phyloP scores from a whole-genome alignment of 2,888 invertebrate genomes.

The Philhelius pedissequus region DNA sequence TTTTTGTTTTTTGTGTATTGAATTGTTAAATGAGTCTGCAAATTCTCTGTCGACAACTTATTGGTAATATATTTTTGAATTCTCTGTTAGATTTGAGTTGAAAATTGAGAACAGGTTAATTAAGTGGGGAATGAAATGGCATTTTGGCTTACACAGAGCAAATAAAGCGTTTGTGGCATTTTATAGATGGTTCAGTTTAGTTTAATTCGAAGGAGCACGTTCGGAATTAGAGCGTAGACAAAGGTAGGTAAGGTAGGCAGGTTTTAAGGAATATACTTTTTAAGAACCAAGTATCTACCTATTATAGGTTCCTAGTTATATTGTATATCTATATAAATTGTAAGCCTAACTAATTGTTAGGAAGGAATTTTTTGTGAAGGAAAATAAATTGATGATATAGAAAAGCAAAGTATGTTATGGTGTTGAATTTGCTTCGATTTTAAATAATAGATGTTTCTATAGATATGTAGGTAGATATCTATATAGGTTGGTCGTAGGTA shows the following conservation, averaged over 20 bases:
- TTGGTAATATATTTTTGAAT: constrained; percentile 65
- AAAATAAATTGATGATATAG: not conserved
- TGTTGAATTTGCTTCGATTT: not conserved
- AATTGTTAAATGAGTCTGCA: constrained; percentile 67
- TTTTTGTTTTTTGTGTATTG: constrained; percentile 49
- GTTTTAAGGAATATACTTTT: not conserved
- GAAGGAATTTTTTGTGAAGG: not conserved
- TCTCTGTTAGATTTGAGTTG: constrained; percentile 67
- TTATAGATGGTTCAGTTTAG: constrained; percentile 2
- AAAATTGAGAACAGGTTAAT: constrained; percentile 68
- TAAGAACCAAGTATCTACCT: not conserved
- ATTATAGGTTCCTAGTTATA: not conserved
- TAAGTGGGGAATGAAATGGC: constrained; percentile 67
- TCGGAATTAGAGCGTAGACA: not conserved
- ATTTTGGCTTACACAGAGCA: constrained; percentile 53
- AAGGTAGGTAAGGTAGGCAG: not conserved
- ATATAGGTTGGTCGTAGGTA: too few species aligned
- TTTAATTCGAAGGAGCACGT: not conserved
- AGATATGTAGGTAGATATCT: too few species aligned
- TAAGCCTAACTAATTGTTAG: not conserved
- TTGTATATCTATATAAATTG: too few species aligned
- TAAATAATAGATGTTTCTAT: too few species aligned
- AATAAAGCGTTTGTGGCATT: constrained; percentile 64
- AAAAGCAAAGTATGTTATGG: not conserved
- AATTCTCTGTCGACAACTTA: constrained; percentile 67